Conservation (phyloP, 2,113 vertebrate genomes). For the Ahaetulla prasina region DNA sequence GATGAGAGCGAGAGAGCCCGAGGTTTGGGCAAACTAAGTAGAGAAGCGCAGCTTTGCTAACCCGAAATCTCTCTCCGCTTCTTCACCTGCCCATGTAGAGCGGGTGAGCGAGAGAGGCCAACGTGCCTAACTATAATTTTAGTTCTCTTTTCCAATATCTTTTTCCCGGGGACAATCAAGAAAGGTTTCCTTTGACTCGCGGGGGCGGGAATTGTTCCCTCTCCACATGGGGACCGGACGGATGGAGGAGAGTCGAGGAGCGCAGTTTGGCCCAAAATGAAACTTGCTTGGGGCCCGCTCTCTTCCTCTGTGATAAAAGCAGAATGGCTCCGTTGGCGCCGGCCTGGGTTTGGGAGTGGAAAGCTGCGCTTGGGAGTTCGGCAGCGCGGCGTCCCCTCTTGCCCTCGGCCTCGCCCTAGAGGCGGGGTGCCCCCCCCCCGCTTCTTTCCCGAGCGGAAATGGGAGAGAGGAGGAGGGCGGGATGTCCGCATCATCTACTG, state of each 20-base stretch:
- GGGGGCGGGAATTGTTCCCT: background rate
- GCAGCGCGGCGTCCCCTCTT: background rate
- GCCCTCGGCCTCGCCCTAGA: background rate
- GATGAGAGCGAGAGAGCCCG: background rate
- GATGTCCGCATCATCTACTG: background rate
- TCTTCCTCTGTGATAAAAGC: background rate
- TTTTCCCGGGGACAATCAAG: background rate
- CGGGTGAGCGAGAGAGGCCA: background rate
- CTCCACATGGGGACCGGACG: background rate
- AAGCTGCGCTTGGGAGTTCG: background rate
- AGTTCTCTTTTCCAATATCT: background rate
- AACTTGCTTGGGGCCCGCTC: background rate
- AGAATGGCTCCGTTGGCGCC: background rate
- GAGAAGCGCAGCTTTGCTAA: background rate
- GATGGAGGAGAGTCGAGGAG: background rate
- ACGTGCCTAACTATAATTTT: background rate
- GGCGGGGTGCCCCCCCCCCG: background rate
- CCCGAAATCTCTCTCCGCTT: background rate
- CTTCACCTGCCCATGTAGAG: background rate
- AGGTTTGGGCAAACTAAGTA: background rate
- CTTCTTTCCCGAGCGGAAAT: background rate
- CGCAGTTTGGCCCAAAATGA: background rate
- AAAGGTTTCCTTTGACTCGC: background rate
- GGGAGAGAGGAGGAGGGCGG: background rate
- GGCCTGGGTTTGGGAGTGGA: background rate